Percentiles rank a stretch among this genome's conserved stretches.
Conservation (phyloP, 2,888 invertebrate species). For the Nomada lathburiana region DNA sequence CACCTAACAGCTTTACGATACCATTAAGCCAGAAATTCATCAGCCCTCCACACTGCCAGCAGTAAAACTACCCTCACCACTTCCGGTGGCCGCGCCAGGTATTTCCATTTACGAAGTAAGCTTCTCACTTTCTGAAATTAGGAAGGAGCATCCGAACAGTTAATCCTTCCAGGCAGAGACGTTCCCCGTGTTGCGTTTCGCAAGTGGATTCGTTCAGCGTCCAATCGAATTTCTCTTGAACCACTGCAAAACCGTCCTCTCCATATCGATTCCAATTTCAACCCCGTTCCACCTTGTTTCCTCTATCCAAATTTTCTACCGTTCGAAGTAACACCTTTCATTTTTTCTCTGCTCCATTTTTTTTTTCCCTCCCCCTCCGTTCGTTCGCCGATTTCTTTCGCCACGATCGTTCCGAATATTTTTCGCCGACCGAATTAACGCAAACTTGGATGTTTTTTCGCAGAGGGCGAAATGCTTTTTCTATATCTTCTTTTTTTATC, state of each 20-base stretch:
- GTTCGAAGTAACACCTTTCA: constrained; percentile 2
- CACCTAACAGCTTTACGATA: constrained; percentile 28
- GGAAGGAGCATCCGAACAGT: constrained; percentile 53
- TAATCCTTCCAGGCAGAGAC: constrained; percentile 50
- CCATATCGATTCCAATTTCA: constrained; percentile 29
- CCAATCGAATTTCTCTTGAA: constrained; percentile 52
- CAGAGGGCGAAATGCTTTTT: background rate
- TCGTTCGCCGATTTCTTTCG: background rate
- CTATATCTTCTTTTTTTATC: background rate
- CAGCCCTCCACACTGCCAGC: constrained; percentile 13
- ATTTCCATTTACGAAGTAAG: constrained; percentile 60
- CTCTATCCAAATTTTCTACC: constrained; percentile 1
- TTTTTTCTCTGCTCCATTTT: background rate
- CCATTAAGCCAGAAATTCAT: constrained; percentile 52
- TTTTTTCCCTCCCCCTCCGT: background rate
- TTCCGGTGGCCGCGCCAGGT: constrained; percentile 12
- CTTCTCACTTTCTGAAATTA: constrained; percentile 64
- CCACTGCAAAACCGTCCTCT: background rate
- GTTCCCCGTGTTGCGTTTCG: constrained; percentile 41
- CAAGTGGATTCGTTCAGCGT: constrained; percentile 53
- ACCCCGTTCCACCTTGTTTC: background rate
- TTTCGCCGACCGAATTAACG: constrained; percentile 8
- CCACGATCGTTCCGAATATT: background rate
- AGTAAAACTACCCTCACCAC: constrained; percentile 31
- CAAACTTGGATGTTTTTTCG: background rate